These are phyloP conservation scores for Otolemur crassicaudatus DNA, from an alignment of 2,797 vertebrate genomes.

Conservation along the genomic window DNA sequence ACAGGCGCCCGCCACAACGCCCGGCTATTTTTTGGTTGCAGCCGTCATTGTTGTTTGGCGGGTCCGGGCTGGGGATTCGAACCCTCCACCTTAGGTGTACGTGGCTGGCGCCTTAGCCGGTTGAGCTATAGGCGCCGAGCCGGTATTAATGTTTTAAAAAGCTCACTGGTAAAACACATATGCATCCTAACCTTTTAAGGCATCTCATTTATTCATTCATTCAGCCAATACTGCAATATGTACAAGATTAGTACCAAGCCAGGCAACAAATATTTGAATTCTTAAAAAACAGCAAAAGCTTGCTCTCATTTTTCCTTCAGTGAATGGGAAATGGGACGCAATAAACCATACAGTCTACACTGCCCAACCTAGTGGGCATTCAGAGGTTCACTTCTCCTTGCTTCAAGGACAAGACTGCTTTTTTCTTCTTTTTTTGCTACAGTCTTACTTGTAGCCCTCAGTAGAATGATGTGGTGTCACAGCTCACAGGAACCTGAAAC, in stretches of 20 bases:
- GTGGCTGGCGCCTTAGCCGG: no score
- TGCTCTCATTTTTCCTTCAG: not conserved
- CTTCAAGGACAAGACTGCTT: not conserved
- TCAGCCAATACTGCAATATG: not conserved
- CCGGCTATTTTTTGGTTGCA: no score
- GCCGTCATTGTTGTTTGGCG: no score
- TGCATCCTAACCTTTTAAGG: not conserved
- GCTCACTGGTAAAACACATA: not conserved
- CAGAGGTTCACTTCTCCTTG: not conserved
- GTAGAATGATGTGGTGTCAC: no score
- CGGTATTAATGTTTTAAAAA: not conserved
- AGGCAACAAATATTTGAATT: not conserved
- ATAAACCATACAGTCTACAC: not conserved
- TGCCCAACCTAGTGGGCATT: not conserved
- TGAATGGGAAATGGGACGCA: not conserved
- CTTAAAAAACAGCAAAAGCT: not conserved
- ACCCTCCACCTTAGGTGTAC: no score
- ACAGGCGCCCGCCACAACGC: no score
- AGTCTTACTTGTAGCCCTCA: no score
- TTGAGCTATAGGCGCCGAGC: no score
- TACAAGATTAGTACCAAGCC: not conserved
- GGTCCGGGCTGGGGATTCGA: no score
- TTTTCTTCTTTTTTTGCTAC: no score
- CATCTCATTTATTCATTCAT: not conserved
- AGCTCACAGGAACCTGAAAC: no score